These are phyloP conservation scores for Phoxinus dragarum DNA, from an alignment of 2,797 vertebrate genomes.

Conservation along the genomic window DNA sequence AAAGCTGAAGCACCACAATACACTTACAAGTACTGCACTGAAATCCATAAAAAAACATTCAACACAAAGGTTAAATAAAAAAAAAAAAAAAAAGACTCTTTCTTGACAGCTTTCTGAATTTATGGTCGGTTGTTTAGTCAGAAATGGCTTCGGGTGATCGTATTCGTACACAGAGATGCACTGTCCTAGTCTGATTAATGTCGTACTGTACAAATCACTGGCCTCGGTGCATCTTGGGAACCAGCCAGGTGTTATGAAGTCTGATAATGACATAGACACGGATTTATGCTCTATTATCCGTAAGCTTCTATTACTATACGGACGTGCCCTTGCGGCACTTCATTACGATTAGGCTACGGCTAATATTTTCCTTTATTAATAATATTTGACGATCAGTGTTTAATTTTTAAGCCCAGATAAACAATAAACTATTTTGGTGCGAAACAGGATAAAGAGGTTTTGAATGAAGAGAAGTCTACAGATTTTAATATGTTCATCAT, in stretches of 20 bases:
- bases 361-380: conserved; percentile 36
- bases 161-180: conserved; percentile 46
- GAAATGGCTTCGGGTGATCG: conserved; percentile 47
- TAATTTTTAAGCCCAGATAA: conserved; percentile 46
- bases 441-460: conserved; percentile 75
- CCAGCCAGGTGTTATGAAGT: conserved; percentile 34
- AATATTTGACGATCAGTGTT: conserved; percentile 34
- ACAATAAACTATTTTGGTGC: conserved; percentile 57
- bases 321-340: conserved; percentile 18
- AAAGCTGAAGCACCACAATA: conserved; percentile 76
- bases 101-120: conserved; percentile 69
- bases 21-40: conserved; percentile 72
- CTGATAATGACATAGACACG: conserved; percentile 25
- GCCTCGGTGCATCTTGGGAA: conserved; percentile 54
- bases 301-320: conserved; percentile 24
- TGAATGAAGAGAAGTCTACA: conserved; percentile 81
- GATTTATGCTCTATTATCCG: conserved; percentile 28
- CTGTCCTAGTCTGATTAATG: conserved; percentile 47
- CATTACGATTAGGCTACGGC: conserved; percentile 7
- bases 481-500: conserved; percentile 80
- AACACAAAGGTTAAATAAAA: conserved; percentile 49
- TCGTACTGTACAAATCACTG: conserved; percentile 52
- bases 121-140: conserved; percentile 53
- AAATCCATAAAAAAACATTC: conserved; percentile 63
- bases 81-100: conserved; percentile 67